A percentile compares a stretch with the other conserved stretches of the same genome.
Evolutionary conservation across 2,113 vertebrate genomes (phyloP).

Genomic region (Ceuthmochares aereus): DNA sequence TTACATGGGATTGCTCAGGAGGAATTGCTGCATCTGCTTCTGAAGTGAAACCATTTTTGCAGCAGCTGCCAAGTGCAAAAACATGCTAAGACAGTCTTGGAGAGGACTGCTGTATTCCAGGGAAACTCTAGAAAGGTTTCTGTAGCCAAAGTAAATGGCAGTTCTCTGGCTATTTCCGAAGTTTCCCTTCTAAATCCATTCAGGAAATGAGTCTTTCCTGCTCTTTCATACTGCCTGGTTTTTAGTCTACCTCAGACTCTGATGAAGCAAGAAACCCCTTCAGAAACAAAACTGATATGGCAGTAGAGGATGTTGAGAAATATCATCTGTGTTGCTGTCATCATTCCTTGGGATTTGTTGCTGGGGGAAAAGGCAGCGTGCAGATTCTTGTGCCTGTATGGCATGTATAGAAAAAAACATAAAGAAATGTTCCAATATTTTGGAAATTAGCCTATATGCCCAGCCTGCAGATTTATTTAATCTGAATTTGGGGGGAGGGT

Average conservation of each 20-base stretch:
- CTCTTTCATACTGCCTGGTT: background rate
- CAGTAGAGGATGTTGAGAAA: background rate
- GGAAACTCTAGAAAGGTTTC: background rate
- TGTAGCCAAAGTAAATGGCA: background rate
- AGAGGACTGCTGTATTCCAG: background rate
- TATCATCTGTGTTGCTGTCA: background rate
- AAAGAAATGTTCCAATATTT: background rate
- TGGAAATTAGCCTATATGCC: background rate
- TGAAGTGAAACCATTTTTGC: background rate
- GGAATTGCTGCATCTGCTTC: accelerated
- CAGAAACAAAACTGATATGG: background rate
- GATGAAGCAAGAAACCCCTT: background rate
- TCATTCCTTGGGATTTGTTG: background rate
- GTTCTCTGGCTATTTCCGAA: background rate
- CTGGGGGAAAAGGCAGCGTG: background rate
- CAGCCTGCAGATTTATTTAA: background rate
- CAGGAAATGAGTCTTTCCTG: background rate
- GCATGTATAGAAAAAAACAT: background rate
- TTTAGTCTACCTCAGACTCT: background rate
- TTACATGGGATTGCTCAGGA: accelerated
- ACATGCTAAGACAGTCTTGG: background rate
- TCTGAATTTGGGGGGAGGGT: background rate
- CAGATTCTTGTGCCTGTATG: background rate
- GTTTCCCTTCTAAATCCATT: background rate
- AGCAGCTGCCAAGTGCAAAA: background rate